Base-by-base conservation (phyloP, 2,113 vertebrate species). In the Edolisoma coerulescens region DNA sequence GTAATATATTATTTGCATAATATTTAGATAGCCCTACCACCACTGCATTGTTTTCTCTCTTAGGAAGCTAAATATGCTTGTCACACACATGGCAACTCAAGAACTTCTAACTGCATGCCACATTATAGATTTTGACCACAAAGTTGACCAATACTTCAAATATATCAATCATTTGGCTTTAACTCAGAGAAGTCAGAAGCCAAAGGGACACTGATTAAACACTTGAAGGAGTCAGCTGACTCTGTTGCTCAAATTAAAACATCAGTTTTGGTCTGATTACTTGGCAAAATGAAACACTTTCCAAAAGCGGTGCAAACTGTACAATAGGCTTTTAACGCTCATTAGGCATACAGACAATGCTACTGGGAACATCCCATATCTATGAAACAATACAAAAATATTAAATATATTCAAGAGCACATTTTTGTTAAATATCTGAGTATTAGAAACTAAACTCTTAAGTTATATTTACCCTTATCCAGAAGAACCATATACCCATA, bases 401-500 rank as follows among this genome's bases (percentile, higher is more conserved):
- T 28, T 26, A 42, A 45, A 39, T 45, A 54, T 26, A 85, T 45
- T 77, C 13, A 39, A 33, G 32, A 60, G 11, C 16, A 75, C 4
- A 6, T 11, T 52, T 30, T 67, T 63, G 10, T 63, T 52, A 56
- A 63, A 73, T 9, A 91, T 24, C 37, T 60, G 32, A 69, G 1
- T 32, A 83, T 42, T 35, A 59, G 13, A 28, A 80, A 45, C 9
- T 18, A 17, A 84, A 30, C 11, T 41, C 41, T 37, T 42, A 30
- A 49, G 10, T 45, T 23, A 77, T 95, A 97, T 85, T 98, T 98
- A 99, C 99, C 98, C 99, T 98, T 96, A 99, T 98, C 99, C 99
- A 99, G 98, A 99, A 99, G 98, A 99, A 99, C 99, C 99, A 99
- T 98, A 99, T 99, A 69, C 99, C 99, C 98, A 99, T 99, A 95